Evolutionary conservation across 2,113 vertebrate species (phyloP).

Genomic region (Rhombomys opimus): DNA sequence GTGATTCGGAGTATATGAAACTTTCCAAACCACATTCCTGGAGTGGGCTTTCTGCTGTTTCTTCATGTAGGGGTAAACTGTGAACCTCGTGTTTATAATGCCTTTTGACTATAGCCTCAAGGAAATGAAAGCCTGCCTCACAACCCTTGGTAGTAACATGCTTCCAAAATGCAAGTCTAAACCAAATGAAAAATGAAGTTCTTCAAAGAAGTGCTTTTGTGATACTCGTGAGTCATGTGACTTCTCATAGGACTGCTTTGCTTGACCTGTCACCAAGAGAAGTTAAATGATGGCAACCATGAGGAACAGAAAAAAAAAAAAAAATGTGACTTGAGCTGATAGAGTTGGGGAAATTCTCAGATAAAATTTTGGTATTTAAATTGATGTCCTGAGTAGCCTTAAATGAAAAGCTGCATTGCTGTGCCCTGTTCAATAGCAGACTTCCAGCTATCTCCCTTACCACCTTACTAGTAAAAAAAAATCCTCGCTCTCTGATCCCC

Average conservation of each 20-base stretch:
- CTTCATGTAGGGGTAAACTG: not conserved
- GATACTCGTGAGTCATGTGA: not conserved
- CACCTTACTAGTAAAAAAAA: not conserved
- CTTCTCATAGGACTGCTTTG: not conserved
- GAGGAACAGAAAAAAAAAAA: not conserved
- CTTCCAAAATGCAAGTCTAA: not conserved
- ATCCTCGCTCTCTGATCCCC: not conserved
- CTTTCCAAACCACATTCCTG: too few species aligned
- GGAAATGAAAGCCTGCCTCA: not conserved
- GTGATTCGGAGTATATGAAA: too few species aligned
- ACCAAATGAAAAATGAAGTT: not conserved
- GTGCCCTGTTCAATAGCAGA: not conserved
- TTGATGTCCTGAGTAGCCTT: not conserved
- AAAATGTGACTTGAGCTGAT: not conserved
- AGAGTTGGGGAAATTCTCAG: not conserved
- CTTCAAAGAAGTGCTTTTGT: not conserved
- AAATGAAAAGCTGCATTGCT: not conserved
- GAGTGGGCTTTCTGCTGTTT: not conserved
- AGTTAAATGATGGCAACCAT: not conserved
- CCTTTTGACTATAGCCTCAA: constrained; percentile 17
- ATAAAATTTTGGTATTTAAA: not conserved
- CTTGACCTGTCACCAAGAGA: not conserved
- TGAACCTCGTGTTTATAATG: not conserved
- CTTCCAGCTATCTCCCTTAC: not conserved
- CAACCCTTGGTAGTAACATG: not conserved